Evolutionary conservation across 2,113 vertebrate species (phyloP), one percentile per base, ranked within the genome.

Genomic region (Nothocercus nigrocapillus): DNA sequence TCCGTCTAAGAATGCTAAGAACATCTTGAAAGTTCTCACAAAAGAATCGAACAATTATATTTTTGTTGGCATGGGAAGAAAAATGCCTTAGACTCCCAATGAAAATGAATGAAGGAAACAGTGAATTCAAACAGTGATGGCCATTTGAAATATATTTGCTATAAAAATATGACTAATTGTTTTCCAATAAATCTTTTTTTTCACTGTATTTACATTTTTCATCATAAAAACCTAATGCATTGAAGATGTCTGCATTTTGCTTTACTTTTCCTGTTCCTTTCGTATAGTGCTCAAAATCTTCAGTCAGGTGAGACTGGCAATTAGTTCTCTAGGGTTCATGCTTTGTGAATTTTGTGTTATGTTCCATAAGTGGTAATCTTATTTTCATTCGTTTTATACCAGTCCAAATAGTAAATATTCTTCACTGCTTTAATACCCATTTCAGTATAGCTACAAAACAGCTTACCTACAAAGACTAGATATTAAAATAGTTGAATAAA

Each of bases 1-100:
- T 85, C 68, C 45, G 66, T 34, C 36, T 70, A 28, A 59, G 21
- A 44, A 40, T 30, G 40, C 38, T 45, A 2, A 62, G 49, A 62
- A 63, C 32, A 14, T 67, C 49, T 38, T 70, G 28, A 47, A 72
- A 58, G 58, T 42, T 36, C 14, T 66, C n/a, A 7, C 3, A 24
- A 82, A 64, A 24, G 19, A 70, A 34, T 59, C 51, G 32, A 82
- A 44, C n/a, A 64, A 40, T 40, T 38, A 7, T 49, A 13, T 73
- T 77, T 62, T 24, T 61, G 27, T 56, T 84, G 82, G 61, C 32
- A 2, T 76, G 58, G 72, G 47, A 67, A 18, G 58, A 78, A 20
- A 1, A 32, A 19, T 73, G 34, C n/a, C 30, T 69, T 32, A 42
- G n/a, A 24, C 7, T 75, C 1, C 20, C 9, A 24, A 0, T 49